phyloP scores from a whole-genome alignment of 2,888 invertebrate species.

The Ypsolopha sequella region DNA sequence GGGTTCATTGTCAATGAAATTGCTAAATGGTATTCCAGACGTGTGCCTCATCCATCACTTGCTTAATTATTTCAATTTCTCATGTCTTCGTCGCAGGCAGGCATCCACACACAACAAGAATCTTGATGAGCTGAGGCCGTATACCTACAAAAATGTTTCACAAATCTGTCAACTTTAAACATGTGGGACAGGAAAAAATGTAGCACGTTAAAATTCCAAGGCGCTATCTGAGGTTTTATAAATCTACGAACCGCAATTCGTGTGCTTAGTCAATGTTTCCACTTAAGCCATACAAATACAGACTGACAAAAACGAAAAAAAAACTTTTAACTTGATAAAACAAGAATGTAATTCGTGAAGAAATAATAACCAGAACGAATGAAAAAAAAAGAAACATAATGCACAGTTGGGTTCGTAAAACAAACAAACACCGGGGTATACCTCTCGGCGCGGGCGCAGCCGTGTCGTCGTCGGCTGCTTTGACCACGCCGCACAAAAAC shows the following conservation, averaged over 20 bases:
- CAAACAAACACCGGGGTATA: constrained; percentile 59
- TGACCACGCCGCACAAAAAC: constrained; percentile 60
- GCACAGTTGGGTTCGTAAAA: constrained; percentile 66
- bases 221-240: background rate
- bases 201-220: no score
- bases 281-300: constrained; percentile 15
- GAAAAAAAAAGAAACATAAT: constrained; percentile 55
- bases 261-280: constrained; percentile 15
- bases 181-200: no score
- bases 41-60: constrained; percentile 28
- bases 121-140: constrained; percentile 28
- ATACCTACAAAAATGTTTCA: no score
- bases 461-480: constrained; percentile 53
- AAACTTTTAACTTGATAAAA: constrained; percentile 44
- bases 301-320: constrained; percentile 17
- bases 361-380: constrained; percentile 45
- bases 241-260: background rate
- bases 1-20: background rate
- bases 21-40: constrained; percentile 19
- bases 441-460: constrained; percentile 22
- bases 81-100: constrained; percentile 38
- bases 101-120: constrained; percentile 36
- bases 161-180: no score
- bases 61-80: constrained; percentile 59
- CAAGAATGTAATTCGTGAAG: constrained; percentile 41